A percentile compares a stretch with the other conserved stretches of the same genome.
These are phyloP conservation scores for Dicerorhinus sumatrensis DNA, from an alignment of 2,113 vertebrate genomes.

Conservation along the genomic window DNA sequence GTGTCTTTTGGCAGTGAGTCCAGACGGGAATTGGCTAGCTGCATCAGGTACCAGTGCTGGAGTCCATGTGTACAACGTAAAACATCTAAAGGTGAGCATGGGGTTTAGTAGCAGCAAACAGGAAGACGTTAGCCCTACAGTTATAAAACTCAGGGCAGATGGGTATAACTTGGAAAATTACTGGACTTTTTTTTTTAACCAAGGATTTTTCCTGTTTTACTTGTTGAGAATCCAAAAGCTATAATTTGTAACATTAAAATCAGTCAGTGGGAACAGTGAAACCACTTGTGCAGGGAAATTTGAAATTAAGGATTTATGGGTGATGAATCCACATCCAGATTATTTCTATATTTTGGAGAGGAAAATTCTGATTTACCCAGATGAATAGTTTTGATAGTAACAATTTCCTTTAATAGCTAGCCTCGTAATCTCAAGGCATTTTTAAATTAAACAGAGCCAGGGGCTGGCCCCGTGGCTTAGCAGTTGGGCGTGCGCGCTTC, in stretches of 20 bases:
- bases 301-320: background rate
- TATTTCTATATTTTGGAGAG: background rate
- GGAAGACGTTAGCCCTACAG: background rate
- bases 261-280: background rate
- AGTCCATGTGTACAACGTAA: slow-evolving; percentile 91
- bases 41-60: slow-evolving; percentile 88
- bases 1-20: slow-evolving; percentile 90
- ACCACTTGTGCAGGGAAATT: background rate
- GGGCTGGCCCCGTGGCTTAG: too few species aligned
- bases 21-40: slow-evolving; percentile 93
- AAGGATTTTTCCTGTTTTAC: slow-evolving; percentile 52
- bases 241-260: slow-evolving; percentile 28
- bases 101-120: background rate
- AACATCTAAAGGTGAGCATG: slow-evolving; percentile 90
- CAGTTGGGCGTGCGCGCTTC: too few species aligned
- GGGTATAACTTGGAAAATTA: background rate
- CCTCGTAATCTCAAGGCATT: background rate
- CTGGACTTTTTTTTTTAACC: background rate
- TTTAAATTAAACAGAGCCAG: slow-evolving; percentile 13
- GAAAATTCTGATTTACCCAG: background rate
- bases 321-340: background rate
- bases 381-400: background rate
- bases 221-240: slow-evolving; percentile 26
- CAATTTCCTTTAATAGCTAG: background rate
- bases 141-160: background rate